Percentiles rank a stretch among this genome's conserved stretches.
Conservation (phyloP, 2,113 vertebrate genomes). For the Corynorhinus townsendii region DNA sequence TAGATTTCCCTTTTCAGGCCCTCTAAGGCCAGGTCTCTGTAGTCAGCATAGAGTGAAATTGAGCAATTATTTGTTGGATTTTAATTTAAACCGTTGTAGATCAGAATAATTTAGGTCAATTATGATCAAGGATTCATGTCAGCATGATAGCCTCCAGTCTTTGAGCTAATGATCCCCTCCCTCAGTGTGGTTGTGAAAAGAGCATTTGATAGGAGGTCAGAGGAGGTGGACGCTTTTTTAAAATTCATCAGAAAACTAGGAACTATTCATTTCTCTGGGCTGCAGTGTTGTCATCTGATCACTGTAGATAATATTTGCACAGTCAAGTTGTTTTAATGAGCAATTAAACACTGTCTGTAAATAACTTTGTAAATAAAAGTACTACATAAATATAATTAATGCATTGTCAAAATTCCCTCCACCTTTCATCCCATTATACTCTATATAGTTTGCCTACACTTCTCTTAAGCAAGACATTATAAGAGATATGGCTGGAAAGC, state of each 20-base stretch:
- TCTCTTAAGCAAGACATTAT: not conserved
- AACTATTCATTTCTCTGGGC: not conserved
- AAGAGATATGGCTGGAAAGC: not conserved
- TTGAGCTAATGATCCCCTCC: slow-evolving; percentile 32
- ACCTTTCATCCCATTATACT: not conserved
- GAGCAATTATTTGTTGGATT: slow-evolving; percentile 62
- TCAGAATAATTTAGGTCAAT: slow-evolving; percentile 58
- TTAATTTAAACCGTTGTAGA: slow-evolving; percentile 60
- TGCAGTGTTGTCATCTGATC: not conserved
- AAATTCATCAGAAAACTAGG: not conserved
- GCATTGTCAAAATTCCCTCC: not conserved
- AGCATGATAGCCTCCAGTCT: not conserved
- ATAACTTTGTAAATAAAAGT: not conserved
- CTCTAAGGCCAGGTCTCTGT: slow-evolving; percentile 6
- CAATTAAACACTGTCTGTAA: not conserved
- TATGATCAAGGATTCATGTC: slow-evolving; percentile 56
- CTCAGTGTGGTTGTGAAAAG: not conserved
- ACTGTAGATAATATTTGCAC: not conserved
- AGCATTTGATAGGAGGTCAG: not conserved
- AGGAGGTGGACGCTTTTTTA: not conserved
- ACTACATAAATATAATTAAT: not conserved
- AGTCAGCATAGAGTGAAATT: slow-evolving; percentile 63
- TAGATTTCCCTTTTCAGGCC: slow-evolving; percentile 25
- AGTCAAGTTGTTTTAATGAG: not conserved
- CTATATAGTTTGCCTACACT: not conserved